A percentile compares a stretch with the other conserved stretches of the same genome.
phyloP scores from a whole-genome alignment of 2,797 vertebrate species.

The Falco peregrinus region DNA sequence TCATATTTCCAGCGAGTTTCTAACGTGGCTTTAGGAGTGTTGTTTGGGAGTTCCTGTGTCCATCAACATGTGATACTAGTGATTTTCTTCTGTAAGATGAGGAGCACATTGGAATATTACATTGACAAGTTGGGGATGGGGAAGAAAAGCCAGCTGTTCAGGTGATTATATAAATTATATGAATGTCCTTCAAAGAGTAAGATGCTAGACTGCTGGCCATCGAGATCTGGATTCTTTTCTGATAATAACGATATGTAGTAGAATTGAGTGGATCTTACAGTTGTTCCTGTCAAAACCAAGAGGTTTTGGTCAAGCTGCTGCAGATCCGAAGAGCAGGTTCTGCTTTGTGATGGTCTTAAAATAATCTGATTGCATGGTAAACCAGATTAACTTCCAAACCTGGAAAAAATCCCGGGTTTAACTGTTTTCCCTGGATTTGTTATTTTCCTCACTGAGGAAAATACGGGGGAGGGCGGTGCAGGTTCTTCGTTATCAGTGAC shows the following conservation, averaged over 20 bases:
- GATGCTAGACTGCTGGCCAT: background rate
- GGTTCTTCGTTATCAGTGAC: background rate
- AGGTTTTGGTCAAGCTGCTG: background rate
- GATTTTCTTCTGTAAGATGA: background rate
- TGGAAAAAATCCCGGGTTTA: background rate
- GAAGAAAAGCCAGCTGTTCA: background rate
- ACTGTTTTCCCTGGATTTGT: background rate
- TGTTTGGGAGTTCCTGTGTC: background rate
- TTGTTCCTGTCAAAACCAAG: background rate
- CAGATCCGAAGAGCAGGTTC: background rate
- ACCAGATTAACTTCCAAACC: background rate
- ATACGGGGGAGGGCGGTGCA: background rate
- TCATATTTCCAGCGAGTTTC: background rate
- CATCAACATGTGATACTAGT: background rate
- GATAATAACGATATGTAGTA: background rate
- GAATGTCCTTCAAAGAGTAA: background rate
- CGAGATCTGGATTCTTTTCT: background rate
- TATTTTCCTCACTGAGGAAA: background rate
- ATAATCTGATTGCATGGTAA: background rate
- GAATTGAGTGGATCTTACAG: background rate
- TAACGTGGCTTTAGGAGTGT: background rate
- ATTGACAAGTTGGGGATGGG: background rate
- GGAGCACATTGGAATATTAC: background rate
- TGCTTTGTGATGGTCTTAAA: background rate
- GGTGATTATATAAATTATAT: background rate